A percentile compares a stretch with the other conserved stretches of the same genome.
Conservation (phyloP, 2,888 invertebrate genomes). For the Vannuccia rotundouncinata region DNA sequence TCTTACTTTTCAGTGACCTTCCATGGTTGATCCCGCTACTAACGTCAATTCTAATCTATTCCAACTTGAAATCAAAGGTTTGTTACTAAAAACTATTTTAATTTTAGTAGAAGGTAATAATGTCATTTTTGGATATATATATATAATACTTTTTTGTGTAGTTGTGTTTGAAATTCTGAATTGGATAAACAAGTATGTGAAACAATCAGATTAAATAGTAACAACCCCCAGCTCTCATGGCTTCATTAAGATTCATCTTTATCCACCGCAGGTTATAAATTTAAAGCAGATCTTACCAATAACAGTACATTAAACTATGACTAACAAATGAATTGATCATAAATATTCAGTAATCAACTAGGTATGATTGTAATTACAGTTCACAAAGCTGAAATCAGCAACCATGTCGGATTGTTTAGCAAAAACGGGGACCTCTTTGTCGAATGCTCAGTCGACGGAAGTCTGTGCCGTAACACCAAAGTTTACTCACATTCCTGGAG, state of each 20-base stretch:
- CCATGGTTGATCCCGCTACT: neutral
- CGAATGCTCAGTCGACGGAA: neutral
- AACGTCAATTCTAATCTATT: neutral
- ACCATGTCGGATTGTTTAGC: neutral
- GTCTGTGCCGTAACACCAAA: neutral
- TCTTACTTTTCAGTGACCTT: conserved; percentile 7
- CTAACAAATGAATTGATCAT: no score
- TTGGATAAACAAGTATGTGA: no score
- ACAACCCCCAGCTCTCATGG: neutral
- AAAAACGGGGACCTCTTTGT: conserved; percentile 15
- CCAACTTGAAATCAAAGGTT: conserved; percentile 14
- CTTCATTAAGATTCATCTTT: neutral
- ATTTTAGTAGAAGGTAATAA: neutral
- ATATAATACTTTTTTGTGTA: no score
- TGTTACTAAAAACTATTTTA: no score
- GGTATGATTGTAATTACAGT: no score
- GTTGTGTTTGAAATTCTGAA: no score
- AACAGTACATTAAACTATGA: no score
- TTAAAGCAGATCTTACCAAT: no score
- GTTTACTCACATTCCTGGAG: neutral
- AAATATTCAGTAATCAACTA: no score
- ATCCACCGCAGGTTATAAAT: no score
- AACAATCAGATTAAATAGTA: no score
- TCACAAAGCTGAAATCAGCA: neutral
- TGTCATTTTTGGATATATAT: neutral